Percentiles rank a stretch among this genome's conserved stretches.
Conservation (phyloP, 2,113 vertebrate genomes). For the Myanophis thanlyinensis region DNA sequence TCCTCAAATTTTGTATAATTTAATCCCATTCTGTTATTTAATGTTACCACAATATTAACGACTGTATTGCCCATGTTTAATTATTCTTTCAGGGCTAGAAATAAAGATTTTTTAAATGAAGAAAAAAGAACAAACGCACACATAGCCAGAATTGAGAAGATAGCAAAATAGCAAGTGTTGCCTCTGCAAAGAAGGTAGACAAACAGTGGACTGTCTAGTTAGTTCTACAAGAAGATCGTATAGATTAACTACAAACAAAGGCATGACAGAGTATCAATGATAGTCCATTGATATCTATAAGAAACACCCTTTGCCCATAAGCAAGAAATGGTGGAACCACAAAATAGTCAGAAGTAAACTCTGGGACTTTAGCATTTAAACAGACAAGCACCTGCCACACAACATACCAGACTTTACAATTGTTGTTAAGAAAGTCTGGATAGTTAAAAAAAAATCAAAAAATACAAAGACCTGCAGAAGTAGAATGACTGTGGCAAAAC, state of each 20-base stretch:
- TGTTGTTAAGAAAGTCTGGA: neutral
- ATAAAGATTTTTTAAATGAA: slow-evolving; percentile 70
- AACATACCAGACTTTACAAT: neutral
- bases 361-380: neutral
- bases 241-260: neutral
- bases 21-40: slow-evolving; percentile 77
- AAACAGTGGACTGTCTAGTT: neutral
- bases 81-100: slow-evolving; percentile 81
- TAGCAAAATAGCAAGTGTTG: neutral
- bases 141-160: neutral
- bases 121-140: neutral
- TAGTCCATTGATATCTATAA: neutral
- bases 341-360: neutral
- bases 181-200: neutral
- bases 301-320: neutral
- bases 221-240: neutral
- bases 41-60: slow-evolving; percentile 79
- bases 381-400: neutral
- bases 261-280: neutral
- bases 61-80: slow-evolving; percentile 77
- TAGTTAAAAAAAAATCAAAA: neutral
- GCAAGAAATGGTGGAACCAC: neutral
- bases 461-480: neutral
- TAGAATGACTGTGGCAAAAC: neutral
- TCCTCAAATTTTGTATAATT: slow-evolving; percentile 77